These are phyloP conservation scores for Thalassoma bifasciatum DNA, from an alignment of 2,113 vertebrate species.

Conservation along the genomic window DNA sequence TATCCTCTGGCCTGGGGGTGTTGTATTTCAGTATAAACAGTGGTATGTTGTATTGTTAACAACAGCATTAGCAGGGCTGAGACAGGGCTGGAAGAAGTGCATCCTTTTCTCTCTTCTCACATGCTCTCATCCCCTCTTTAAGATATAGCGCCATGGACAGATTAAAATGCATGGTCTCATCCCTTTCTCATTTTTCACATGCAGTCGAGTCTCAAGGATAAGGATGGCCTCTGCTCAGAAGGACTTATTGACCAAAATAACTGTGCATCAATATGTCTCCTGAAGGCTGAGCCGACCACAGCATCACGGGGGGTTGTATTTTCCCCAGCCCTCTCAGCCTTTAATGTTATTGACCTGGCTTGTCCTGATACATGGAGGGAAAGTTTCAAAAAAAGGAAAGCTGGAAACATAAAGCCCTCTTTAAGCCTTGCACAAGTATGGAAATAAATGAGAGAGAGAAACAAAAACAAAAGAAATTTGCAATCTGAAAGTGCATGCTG, in stretches of 20 bases:
- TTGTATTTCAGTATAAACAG: constrained; percentile 52
- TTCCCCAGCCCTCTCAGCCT: constrained; percentile 67
- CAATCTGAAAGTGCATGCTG: constrained; percentile 16
- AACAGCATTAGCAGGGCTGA: constrained; percentile 63
- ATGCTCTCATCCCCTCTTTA: constrained; percentile 35
- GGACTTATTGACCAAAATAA: constrained; percentile 85
- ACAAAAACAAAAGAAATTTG: constrained; percentile 18
- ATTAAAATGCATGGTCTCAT: constrained; percentile 80
- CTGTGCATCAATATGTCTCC: constrained; percentile 82
- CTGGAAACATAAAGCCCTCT: constrained; percentile 38
- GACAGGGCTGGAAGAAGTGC: constrained; percentile 66
- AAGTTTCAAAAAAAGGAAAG: constrained; percentile 45
- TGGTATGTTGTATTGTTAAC: constrained; percentile 67
- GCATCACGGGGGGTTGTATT: constrained; percentile 74
- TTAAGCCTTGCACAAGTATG: constrained; percentile 33
- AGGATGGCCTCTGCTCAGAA: constrained; percentile 81
- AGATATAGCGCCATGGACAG: constrained; percentile 68
- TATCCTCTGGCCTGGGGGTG: constrained; percentile 41
- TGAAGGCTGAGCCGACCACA: constrained; percentile 75
- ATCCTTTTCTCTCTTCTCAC: constrained; percentile 5
- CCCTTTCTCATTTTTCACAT: constrained; percentile 81
- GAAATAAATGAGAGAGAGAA: constrained; percentile 20
- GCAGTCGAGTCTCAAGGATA: constrained; percentile 79
- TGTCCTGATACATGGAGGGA: constrained; percentile 63
- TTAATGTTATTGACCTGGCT: constrained; percentile 76